Base-by-base conservation (phyloP, 2,797 vertebrate species). In the Lagocephalus sceleratus region DNA sequence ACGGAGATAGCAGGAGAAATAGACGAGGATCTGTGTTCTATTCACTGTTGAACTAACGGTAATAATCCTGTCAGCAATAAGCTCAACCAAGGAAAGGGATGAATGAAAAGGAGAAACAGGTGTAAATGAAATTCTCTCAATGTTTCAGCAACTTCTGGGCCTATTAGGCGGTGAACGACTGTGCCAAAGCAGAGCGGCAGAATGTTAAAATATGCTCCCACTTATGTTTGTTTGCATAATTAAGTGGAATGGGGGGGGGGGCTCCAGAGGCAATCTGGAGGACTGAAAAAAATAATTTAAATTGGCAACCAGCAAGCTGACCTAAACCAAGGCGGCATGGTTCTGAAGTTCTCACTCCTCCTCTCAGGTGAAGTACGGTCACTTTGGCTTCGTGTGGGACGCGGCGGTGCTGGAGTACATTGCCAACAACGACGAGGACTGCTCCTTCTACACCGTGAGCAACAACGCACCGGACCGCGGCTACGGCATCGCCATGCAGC, bases 371-470 rank as follows among this genome's bases (percentile, higher is more conserved):
- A 98, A 97, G 78, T 86, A 92, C 0, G 95, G 97, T 48, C 95
- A 94, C 58, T 99, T 97, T 26, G 96, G 94, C 65, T 99, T 99
- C 47, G 94, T 99, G 12, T 99, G 97, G 97, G 97, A 99, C 2
- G 92, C 95, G 14, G 95, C 97, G 0, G 97, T 99, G 32, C 79
- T 99, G 87, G 96, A 99, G 79, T 98, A 98, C 0, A 91, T 95
- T 40, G 94, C 97, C 62, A 95, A 99, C 82, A 98, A 96, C 5
- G 97, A 98, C 0, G 94, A 94, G 1, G 97, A 99, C 46, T 99
- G 97, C 57, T 94, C 97, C 50, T 95, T 99, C 76, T 98, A 98
- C 83, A 96, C 95, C 0, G 84, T 96, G 0, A 94, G 93, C 62
- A 98, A 90, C 83, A 94, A 83, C 0, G 91, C 95, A 14, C 93